Evolutionary conservation across 64 coral and sea anemone species (phyloP).

Genomic region (Montipora cactus): DNA sequence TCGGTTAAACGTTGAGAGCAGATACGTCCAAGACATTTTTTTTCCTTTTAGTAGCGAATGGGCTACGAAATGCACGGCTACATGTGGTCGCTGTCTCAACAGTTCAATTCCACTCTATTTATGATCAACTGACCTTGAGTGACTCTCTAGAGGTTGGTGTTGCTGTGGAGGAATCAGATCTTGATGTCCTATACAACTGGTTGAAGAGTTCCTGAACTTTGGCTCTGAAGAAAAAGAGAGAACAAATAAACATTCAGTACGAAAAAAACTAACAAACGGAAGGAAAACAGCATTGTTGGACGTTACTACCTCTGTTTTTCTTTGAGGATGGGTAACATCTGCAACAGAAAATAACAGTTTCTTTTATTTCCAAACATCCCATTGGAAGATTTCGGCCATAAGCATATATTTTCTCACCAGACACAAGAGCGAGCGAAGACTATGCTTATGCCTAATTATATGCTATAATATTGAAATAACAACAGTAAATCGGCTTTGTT

Average conservation of each 20-base stretch:
- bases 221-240: conserved; percentile 1
- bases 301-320: conserved; percentile 85
- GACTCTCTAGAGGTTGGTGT: conserved; percentile 65
- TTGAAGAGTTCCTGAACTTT: conserved; percentile 46
- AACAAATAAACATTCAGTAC: no score
- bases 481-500: no score
- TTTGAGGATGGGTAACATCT: conserved; percentile 82
- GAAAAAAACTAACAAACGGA: neutral
- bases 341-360: neutral
- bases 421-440: no score
- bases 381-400: neutral
- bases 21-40: no score
- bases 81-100: no score
- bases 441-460: no score
- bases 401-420: no score
- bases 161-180: conserved; percentile 52
- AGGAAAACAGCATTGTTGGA: neutral
- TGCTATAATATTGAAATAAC: no score
- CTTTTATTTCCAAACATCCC: neutral
- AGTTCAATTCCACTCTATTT: neutral
- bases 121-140: conserved; percentile 56
- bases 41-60: no score
- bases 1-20: no score
- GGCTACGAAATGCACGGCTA: no score
- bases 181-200: conserved; percentile 31